Percentiles rank a stretch among this genome's conserved stretches.
Conservation (phyloP, 2,888 invertebrate genomes). For the Lepidocyrtinus sp. region DNA sequence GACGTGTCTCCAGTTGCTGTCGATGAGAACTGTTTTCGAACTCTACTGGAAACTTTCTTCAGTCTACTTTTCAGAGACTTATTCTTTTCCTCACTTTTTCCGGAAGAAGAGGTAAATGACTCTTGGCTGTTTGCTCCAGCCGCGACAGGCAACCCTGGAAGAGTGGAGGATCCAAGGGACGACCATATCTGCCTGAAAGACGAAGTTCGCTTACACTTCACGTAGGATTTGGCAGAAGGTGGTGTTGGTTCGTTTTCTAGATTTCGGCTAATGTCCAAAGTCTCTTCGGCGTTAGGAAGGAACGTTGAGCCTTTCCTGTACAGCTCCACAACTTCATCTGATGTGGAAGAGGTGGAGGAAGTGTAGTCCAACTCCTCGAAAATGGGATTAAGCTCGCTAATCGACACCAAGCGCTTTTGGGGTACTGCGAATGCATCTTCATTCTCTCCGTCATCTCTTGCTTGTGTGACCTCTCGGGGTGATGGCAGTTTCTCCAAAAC, state of each 20-base stretch:
- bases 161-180: slow-evolving; percentile 25
- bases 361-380: slow-evolving; percentile 35
- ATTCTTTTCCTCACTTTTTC: neutral
- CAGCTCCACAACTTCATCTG: neutral
- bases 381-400: slow-evolving; percentile 40
- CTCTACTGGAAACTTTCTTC: slow-evolving; percentile 15
- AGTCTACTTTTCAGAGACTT: slow-evolving; percentile 12
- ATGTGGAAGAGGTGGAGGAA: neutral
- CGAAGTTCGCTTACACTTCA: neutral
- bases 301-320: neutral
- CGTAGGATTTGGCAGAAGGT: neutral
- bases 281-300: neutral
- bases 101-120: slow-evolving; percentile 16
- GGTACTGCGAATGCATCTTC: neutral
- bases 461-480: slow-evolving; percentile 16
- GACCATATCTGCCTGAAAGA: slow-evolving; percentile 37
- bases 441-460: neutral
- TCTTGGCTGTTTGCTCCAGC: slow-evolving; percentile 22
- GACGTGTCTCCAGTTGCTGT: neutral
- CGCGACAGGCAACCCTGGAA: slow-evolving; percentile 37
- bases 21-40: slow-evolving; percentile 34
- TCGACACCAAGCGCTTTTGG: slow-evolving; percentile 22
- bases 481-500: slow-evolving; percentile 18
- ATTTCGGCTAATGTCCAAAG: neutral
- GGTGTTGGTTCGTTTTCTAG: neutral